Evolutionary conservation across 2,113 vertebrate genomes (phyloP), one percentile per base, ranked within the genome.

Genomic region (Callionymus lyra): DNA sequence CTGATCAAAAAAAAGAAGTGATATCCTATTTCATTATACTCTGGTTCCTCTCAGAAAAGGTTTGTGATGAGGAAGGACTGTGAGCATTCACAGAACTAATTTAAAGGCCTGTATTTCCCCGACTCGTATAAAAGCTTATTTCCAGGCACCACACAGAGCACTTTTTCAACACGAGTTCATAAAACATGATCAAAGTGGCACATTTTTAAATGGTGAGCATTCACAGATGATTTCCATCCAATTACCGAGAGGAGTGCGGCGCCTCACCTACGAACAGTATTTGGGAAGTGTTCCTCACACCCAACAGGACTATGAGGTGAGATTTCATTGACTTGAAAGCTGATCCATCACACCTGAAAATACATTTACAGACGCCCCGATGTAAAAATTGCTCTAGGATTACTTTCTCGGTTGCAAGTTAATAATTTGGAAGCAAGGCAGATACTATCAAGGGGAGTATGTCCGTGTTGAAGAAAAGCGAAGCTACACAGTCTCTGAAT

Each of bases 11-110:
- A 31, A 46, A 44, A 37, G 36, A 13, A 55, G 59, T 41, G 63
- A 68, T 65, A 75, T 76, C 58, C 33, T 10, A 32, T 82, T 76
- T 68, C 57, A 59, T 65, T 61, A 65, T 14, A 8, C 61, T 58
- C 70, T 33, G 49, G 53, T 69, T 74, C 62, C 65, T 54, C 60
- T 62, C 38, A 47, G 52, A 74, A 74, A 63, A 71, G 53, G 27
- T 16, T 41, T 40, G 21, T 9, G 34, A 56, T 13, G 41, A 35
- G 56, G 42, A 1, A 34, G 53, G 44, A 42, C 36, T 47, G 10
- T 45, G 38, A 61, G 38, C 37, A 49, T 52, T 47, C 38, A 48
- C 21, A 56, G 42, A 49, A 41, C 12, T 41, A 34, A 67, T 60
- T 17, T 44, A 44, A 52, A 34, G 31, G 38, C 6, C 33, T 43